phyloP scores from a whole-genome alignment of 1,140 invertebrate genomes.

The Euschistus heros region DNA sequence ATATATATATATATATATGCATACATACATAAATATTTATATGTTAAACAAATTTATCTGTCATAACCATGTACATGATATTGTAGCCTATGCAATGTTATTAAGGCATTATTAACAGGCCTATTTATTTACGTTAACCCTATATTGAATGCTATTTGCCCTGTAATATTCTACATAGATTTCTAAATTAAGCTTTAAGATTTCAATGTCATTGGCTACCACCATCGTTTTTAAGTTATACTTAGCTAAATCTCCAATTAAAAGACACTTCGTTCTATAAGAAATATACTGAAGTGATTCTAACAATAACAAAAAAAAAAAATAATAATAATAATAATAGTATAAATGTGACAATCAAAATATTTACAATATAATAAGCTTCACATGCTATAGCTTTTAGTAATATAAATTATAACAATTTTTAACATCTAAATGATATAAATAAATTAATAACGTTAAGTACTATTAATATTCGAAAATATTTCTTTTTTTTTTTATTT shows the following conservation, averaged over 20 bases:
- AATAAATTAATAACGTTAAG: neutral
- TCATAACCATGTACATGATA: constrained; percentile 21
- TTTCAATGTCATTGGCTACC: constrained; percentile 6
- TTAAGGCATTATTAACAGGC: constrained; percentile 26
- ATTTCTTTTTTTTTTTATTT: constrained; percentile 17
- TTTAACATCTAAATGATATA: constrained; percentile 14
- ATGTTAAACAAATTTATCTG: constrained; percentile 14
- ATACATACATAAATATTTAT: constrained; percentile 16
- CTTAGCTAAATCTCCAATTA: constrained; percentile 11
- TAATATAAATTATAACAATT: constrained; percentile 7
- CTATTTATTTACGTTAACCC: constrained; percentile 19
- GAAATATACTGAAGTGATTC: constrained; percentile 16
- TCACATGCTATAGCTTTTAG: constrained; percentile 4
- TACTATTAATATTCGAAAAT: too few relatives aligned
- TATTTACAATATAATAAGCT: constrained; percentile 15
- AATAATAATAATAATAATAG: too few relatives aligned
- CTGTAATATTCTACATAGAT: constrained; percentile 25
- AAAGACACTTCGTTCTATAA: constrained; percentile 23
- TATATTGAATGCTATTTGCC: constrained; percentile 20
- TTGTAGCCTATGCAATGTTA: constrained; percentile 23
- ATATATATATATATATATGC: too few relatives aligned
- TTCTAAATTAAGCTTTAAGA: constrained; percentile 24
- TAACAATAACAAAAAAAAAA: constrained; percentile 18
- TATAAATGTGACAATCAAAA: neutral
- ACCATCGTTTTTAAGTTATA: constrained; percentile 22